Conservation (phyloP, 2,113 vertebrate species). For the Syrrhaptes paradoxus region DNA sequence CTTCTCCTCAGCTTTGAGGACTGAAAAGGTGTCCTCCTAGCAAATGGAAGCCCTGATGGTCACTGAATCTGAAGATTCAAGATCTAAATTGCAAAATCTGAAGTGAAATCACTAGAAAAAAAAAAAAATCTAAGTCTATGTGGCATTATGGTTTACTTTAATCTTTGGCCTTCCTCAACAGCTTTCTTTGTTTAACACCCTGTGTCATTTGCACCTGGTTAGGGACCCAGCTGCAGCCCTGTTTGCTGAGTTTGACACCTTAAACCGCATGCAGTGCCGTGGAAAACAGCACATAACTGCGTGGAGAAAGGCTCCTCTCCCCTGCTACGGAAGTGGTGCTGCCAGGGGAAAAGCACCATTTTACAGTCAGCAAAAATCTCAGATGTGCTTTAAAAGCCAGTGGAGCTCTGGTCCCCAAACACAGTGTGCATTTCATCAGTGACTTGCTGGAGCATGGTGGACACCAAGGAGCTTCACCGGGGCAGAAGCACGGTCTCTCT, state of each 20-base stretch:
- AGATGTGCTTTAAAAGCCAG: not conserved
- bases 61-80: not conserved
- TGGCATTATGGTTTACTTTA: not conserved
- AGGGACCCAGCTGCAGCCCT: accelerated
- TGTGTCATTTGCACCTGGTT: not conserved
- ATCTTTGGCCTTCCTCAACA: not conserved
- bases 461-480: accelerated
- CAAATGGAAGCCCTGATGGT: not conserved
- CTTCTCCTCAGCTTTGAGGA: not conserved
- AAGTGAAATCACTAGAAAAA: not conserved
- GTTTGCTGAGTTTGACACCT: not conserved
- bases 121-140: not conserved
- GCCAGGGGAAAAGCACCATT: not conserved
- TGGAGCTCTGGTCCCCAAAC: not conserved
- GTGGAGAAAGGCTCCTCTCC: not conserved
- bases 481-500: not conserved
- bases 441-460: not conserved
- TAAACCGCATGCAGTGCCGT: not conserved
- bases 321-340: not conserved
- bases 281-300: not conserved
- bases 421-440: accelerated
- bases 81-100: not conserved
- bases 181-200: not conserved
- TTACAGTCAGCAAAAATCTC: not conserved
- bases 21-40: not conserved